A percentile compares a stretch with the other conserved stretches of the same genome.
Conservation (phyloP, 2,113 vertebrate species). For the Narcine bancroftii region DNA sequence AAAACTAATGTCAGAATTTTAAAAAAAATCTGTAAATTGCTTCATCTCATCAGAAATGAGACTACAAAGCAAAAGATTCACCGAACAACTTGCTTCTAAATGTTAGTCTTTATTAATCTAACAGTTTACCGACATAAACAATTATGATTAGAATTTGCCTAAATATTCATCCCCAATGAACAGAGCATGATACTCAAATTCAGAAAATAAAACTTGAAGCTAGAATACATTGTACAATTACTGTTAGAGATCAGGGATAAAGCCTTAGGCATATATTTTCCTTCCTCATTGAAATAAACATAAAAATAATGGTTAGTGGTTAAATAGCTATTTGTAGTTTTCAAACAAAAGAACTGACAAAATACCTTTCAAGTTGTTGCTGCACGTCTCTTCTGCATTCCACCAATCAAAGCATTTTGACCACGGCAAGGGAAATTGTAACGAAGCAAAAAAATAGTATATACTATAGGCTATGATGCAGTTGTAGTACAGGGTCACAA, state of each 20-base stretch:
- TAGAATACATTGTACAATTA: no score
- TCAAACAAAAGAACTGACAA: neutral
- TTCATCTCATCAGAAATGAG: no score
- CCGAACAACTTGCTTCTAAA: neutral
- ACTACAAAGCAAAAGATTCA: neutral
- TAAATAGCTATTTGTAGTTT: neutral
- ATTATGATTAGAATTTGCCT: neutral
- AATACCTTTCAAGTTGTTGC: slow-evolving; percentile 57
- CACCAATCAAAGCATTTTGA: slow-evolving; percentile 57
- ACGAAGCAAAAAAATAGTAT: slow-evolving; percentile 50
- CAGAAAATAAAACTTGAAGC: no score
- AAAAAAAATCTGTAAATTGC: neutral
- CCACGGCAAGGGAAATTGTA: slow-evolving; percentile 80
- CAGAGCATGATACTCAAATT: no score
- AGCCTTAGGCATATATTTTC: neutral
- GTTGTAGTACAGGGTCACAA: slow-evolving; percentile 80
- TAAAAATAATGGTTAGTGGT: neutral
- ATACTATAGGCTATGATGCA: slow-evolving; percentile 83
- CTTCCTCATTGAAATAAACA: neutral
- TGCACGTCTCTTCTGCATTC: slow-evolving; percentile 60
- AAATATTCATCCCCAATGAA: no score
- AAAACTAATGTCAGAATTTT: neutral
- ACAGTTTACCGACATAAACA: neutral
- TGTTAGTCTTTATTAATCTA: neutral
- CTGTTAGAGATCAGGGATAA: no score